A percentile compares a stretch with the other conserved stretches of the same genome.
phyloP scores from a whole-genome alignment of 1,140 invertebrate genomes.

The Drosophila serrata region DNA sequence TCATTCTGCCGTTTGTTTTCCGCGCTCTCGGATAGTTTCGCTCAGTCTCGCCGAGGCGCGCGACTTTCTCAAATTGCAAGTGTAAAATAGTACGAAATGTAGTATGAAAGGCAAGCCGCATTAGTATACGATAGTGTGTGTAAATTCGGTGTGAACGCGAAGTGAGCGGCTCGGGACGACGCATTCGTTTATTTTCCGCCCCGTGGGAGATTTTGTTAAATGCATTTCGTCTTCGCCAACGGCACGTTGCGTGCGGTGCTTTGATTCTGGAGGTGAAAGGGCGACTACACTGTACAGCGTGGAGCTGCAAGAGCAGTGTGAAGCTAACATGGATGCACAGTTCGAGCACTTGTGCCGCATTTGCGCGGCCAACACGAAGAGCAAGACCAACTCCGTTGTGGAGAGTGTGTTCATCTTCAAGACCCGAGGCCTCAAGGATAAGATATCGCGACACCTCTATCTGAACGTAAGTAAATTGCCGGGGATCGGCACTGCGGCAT shows the following conservation, averaged over 20 bases:
- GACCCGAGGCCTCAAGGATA: conserved; percentile 71
- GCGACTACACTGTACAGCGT: neutral
- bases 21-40: conserved; percentile 28
- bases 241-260: conserved; percentile 20
- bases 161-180: conserved; percentile 6
- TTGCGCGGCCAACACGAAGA: conserved; percentile 80
- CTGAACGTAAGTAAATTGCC: conserved; percentile 67
- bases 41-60: conserved; percentile 15
- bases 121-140: conserved; percentile 20
- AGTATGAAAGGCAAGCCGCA: conserved; percentile 62
- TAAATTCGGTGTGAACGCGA: conserved; percentile 21
- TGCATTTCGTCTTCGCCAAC: conserved; percentile 12
- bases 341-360: conserved; percentile 80
- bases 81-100: conserved; percentile 51
- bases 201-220: conserved; percentile 35
- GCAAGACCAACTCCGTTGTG: conserved; percentile 74
- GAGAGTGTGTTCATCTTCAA: conserved; percentile 83
- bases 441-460: conserved; percentile 74
- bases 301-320: neutral
- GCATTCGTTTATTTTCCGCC: conserved; percentile 2
- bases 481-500: conserved; percentile 14
- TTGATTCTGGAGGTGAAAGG: conserved; percentile 10
- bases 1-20: conserved; percentile 54
- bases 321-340: conserved; percentile 60
- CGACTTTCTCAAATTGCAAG: conserved; percentile 72